Base-by-base conservation (phyloP, 2,797 vertebrate genomes). In the Argentina silus region DNA sequence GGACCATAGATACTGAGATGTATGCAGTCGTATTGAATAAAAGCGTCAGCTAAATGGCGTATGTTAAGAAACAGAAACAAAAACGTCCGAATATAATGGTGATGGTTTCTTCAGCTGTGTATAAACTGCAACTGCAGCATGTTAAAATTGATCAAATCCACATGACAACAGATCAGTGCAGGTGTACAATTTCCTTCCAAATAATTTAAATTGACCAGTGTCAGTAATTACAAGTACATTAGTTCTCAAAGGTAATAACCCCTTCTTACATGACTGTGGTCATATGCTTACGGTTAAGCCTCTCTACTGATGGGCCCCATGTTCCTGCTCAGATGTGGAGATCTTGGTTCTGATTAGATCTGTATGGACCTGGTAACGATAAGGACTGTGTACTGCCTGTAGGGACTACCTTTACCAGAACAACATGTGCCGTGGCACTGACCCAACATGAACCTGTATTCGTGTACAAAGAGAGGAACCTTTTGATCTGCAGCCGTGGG, bases 401-500 rank as follows among this genome's bases (percentile, higher is more conserved):
- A 17, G 12, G 42, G 47, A 51, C 23, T 0, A 3, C 45, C 9
- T 62, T 45, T 56, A 51, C 6, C 56, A 48, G 19, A 72, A 47
- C 64, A 66, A 63, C 12, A 50, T 69, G 59, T 17, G 27, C 27
- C 27, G 27, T 23, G 45, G 42, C 57, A n/a, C 44, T 67, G 65
- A 68, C 70, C 48, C 66, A 51, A 17, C 14, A n/a, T 72, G 17
- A 72, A 72, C 65, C 9, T 17, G 3, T 56, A 15, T 44, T 15
- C 21, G 50, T 50, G 53, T 27, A 15, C 7, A 36, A 14, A 10
- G 47, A 27, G 47, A 19, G 21, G n/a, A 9, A 19, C 11, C 14
- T n/a, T 76, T 66, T 79, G 78, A 79, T 76, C 70, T 79, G 56
- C 44, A 27, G 14, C 42, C 36, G 47, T 72, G 74, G 60, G 70